Percentiles rank a stretch among this genome's conserved stretches.
Conservation (phyloP, 1,140 invertebrate species). For the Tenebrio molitor region DNA sequence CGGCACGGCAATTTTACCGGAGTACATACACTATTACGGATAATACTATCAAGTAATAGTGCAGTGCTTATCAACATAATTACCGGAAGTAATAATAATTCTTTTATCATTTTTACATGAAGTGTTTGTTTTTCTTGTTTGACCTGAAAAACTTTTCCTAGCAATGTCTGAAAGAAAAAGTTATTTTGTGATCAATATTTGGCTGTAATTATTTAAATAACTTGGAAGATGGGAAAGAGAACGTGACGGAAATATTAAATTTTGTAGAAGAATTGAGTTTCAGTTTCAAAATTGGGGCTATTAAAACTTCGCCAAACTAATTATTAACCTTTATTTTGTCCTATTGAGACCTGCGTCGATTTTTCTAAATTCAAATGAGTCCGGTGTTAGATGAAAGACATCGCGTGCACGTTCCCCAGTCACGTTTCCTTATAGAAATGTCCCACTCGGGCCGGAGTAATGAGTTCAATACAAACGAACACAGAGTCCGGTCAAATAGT, state of each 20-base stretch:
- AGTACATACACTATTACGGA: too few species aligned
- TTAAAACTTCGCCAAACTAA: slow-evolving; percentile 22
- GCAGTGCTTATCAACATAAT: too few species aligned
- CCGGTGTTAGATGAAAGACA: slow-evolving; percentile 6
- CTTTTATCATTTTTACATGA: too few species aligned
- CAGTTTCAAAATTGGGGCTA: slow-evolving; percentile 29
- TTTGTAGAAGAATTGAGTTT: slow-evolving; percentile 18
- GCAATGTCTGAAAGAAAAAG: slow-evolving; percentile 10
- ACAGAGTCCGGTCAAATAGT: slow-evolving; percentile 6
- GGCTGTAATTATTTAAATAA: slow-evolving; percentile 34
- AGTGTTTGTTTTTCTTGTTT: too few species aligned
- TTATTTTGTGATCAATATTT: slow-evolving; percentile 33
- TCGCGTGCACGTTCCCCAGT: neutral
- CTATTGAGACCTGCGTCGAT: neutral
- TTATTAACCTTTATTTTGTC: slow-evolving; percentile 24
- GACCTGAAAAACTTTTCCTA: too few species aligned
- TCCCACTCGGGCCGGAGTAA: neutral
- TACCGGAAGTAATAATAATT: too few species aligned
- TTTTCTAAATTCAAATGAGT: slow-evolving; percentile 21
- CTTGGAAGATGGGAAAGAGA: neutral
- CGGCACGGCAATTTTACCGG: too few species aligned
- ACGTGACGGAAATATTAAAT: slow-evolving; percentile 20
- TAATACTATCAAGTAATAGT: too few species aligned
- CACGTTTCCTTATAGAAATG: slow-evolving; percentile 22
- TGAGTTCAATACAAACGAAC: slow-evolving; percentile 25